phyloP scores from a whole-genome alignment of 2,797 vertebrate genomes.

The Argentina silus region DNA sequence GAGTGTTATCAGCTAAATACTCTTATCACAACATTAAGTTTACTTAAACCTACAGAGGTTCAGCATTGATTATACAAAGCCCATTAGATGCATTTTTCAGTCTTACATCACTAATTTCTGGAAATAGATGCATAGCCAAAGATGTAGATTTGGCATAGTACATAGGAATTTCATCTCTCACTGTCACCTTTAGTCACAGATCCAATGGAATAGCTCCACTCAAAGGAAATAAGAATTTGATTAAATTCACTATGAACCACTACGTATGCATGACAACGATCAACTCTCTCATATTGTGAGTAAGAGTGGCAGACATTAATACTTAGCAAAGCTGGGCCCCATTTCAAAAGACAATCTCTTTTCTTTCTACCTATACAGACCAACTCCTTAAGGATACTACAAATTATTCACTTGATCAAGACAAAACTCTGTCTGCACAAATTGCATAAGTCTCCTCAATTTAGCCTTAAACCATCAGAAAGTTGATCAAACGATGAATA shows the following conservation, averaged over 20 bases:
- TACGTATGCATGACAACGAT: constrained; percentile 4
- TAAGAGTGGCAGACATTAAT: constrained; percentile 1
- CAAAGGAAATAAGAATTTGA: background rate
- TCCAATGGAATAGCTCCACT: background rate
- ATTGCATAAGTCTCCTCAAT: background rate
- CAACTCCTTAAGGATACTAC: no score
- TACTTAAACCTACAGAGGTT: background rate
- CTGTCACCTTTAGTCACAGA: background rate
- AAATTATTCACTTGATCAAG: no score
- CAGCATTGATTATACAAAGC: constrained; percentile 16
- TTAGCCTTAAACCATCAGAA: background rate
- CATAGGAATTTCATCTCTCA: background rate
- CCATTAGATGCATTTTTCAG: constrained; percentile 8
- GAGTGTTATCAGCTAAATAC: constrained; percentile 4
- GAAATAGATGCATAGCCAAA: background rate
- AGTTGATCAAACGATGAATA: background rate
- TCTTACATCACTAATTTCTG: background rate
- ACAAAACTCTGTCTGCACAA: background rate
- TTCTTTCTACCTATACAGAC: no score
- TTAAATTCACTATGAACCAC: constrained; percentile 10
- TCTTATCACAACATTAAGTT: constrained; percentile 4
- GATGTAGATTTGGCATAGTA: background rate
- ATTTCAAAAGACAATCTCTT: background rate
- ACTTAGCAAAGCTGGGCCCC: background rate
- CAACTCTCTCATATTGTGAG: background rate